Percentiles rank a stretch among this genome's conserved stretches.
Conservation (phyloP, 1,140 invertebrate species). For the Drosophila biarmipes region DNA sequence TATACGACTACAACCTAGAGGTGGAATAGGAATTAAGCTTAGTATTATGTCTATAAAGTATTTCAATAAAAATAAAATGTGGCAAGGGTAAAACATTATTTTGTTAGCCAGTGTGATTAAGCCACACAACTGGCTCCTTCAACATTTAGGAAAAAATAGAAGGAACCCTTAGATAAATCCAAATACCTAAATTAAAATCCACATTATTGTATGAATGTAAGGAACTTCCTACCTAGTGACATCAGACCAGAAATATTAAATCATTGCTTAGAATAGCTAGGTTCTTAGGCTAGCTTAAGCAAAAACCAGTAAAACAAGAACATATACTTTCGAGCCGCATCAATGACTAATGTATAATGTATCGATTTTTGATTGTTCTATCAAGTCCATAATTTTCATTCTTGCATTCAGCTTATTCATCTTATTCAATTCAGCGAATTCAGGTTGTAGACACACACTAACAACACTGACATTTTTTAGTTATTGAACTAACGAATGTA, state of each 20-base stretch:
- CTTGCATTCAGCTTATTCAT: conserved; percentile 6
- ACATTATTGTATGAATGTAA: neutral
- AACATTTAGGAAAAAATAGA: neutral
- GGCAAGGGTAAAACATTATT: too few species aligned
- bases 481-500: neutral
- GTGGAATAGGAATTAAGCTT: too few species aligned
- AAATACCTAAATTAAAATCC: neutral
- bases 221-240: neutral
- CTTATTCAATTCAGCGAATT: neutral
- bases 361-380: neutral
- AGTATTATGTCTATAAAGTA: too few species aligned
- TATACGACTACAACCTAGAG: too few species aligned
- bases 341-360: neutral
- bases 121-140: neutral
- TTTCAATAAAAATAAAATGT: too few species aligned
- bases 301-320: neutral
- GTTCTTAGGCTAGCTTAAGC: neutral
- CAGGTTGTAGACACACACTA: neutral
- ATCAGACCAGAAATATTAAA: too few species aligned
- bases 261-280: neutral
- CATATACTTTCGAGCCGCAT: neutral
- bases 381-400: neutral
- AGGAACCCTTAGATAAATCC: neutral
- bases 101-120: too few species aligned
- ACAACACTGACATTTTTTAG: neutral